Conservation (phyloP, 2,888 invertebrate species). For the Elegia similella region DNA sequence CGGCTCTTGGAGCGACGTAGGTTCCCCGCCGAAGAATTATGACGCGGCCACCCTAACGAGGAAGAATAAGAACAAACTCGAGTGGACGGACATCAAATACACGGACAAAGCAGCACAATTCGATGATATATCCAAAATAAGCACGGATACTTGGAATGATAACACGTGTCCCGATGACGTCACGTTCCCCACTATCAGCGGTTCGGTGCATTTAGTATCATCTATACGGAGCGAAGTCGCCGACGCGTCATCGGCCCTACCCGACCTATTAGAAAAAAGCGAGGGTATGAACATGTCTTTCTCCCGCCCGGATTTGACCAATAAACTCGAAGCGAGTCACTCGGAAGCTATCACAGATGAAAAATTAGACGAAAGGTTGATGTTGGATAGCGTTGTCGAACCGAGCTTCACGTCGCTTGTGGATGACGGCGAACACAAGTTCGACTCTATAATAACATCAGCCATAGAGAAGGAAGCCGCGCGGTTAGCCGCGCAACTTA, state of each 20-base stretch:
- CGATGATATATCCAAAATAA: constrained; percentile 3
- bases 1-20: constrained; percentile 60
- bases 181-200: constrained; percentile 90
- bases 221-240: constrained; percentile 84
- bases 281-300: constrained; percentile 43
- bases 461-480: constrained; percentile 89
- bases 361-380: constrained; percentile 34
- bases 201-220: constrained; percentile 86
- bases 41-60: constrained; percentile 36
- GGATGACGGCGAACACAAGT: constrained; percentile 77
- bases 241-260: constrained; percentile 55
- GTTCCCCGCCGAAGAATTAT: constrained; percentile 27
- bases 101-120: constrained; percentile 24
- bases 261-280: constrained; percentile 70
- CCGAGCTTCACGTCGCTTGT: constrained; percentile 60
- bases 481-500: constrained; percentile 79
- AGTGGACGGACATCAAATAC: constrained; percentile 59
- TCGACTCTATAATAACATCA: constrained; percentile 85
- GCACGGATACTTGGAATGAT: constrained; percentile 90
- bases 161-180: constrained; percentile 89
- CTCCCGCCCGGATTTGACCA: constrained; percentile 64
- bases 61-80: constrained; percentile 39
- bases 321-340: constrained; percentile 45
- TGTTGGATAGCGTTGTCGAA: constrained; percentile 52
- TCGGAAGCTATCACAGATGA: constrained; percentile 20